Percentiles rank a stretch among this genome's conserved stretches.
These are phyloP conservation scores for Acanthurus leucopareius DNA, from an alignment of 2,797 vertebrate species.

Conservation along the genomic window DNA sequence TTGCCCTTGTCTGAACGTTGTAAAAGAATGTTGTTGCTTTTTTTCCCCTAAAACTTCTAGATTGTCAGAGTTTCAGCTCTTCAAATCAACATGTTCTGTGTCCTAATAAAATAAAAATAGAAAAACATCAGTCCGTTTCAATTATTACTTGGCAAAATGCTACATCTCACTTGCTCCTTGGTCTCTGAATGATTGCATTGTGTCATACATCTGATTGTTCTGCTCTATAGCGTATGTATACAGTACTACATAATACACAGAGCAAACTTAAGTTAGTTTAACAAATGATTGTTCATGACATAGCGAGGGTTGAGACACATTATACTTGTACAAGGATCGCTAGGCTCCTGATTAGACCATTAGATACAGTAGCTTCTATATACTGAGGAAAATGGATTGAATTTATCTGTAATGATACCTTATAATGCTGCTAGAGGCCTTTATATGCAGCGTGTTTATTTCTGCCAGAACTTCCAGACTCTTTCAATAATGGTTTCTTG, in stretches of 20 bases:
- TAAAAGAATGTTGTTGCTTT: not conserved
- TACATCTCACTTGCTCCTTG: conserved; percentile 1
- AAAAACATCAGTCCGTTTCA: conserved; percentile 42
- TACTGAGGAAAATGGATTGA: not conserved
- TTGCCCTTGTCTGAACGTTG: conserved; percentile 26
- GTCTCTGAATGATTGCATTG: conserved; percentile 17
- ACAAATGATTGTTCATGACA: not conserved
- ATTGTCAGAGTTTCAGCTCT: not conserved
- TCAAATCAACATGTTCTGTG: conserved; percentile 21
- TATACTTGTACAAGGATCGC: conserved; percentile 14
- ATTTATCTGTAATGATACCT: conserved; percentile 6
- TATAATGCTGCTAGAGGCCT: not conserved
- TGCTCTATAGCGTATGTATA: no score
- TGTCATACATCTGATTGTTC: no score
- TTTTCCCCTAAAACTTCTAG: not conserved
- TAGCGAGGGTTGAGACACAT: not conserved
- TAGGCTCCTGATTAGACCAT: conserved; percentile 11
- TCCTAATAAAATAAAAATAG: conserved; percentile 19
- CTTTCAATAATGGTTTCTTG: not conserved
- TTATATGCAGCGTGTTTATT: not conserved
- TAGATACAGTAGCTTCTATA: not conserved
- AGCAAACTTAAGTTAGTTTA: not conserved
- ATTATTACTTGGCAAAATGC: conserved; percentile 40
- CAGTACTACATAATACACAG: no score
- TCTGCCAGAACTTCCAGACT: not conserved